These are phyloP conservation scores for Anagyrus pseudococci DNA, from an alignment of 2,888 invertebrate genomes.

Conservation along the genomic window DNA sequence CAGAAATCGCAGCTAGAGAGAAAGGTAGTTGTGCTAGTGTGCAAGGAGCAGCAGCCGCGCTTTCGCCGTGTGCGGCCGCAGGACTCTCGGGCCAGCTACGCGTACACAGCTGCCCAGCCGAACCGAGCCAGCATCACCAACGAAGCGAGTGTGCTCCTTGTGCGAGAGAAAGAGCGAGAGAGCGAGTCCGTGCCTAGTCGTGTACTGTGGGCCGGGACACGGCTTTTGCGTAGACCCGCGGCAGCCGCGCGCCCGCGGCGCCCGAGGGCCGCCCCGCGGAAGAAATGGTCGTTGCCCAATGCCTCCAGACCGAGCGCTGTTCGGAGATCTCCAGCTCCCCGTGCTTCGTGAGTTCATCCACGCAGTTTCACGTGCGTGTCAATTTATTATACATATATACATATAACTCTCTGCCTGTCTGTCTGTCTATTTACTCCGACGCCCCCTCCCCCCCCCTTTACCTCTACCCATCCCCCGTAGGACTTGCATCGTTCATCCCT, in stretches of 20 bases:
- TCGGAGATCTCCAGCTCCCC: conserved; percentile 37
- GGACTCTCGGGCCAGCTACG: too few relatives aligned
- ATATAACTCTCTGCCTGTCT: neutral
- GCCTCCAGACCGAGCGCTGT: conserved; percentile 41
- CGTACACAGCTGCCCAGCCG: too few relatives aligned
- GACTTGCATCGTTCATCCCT: too few relatives aligned
- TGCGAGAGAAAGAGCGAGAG: too few relatives aligned
- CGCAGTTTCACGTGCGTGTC: neutral
- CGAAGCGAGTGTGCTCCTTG: neutral
- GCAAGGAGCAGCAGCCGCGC: too few relatives aligned
- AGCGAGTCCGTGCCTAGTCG: too few relatives aligned
- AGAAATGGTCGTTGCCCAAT: conserved; percentile 41
- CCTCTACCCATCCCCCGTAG: neutral
- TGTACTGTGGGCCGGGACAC: neutral
- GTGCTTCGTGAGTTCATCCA: conserved; percentile 37
- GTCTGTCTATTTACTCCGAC: neutral
- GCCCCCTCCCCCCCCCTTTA: neutral
- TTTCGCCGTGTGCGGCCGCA: too few relatives aligned
- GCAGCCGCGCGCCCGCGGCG: conserved; percentile 4
- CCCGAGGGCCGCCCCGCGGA: neutral
- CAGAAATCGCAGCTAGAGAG: too few relatives aligned
- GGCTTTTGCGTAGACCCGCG: too few relatives aligned
- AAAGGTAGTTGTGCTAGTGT: too few relatives aligned
- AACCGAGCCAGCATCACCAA: too few relatives aligned
- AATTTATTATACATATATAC: too few relatives aligned